Evolutionary conservation across 2,113 vertebrate genomes (phyloP).

Genomic region (Zeus faber): DNA sequence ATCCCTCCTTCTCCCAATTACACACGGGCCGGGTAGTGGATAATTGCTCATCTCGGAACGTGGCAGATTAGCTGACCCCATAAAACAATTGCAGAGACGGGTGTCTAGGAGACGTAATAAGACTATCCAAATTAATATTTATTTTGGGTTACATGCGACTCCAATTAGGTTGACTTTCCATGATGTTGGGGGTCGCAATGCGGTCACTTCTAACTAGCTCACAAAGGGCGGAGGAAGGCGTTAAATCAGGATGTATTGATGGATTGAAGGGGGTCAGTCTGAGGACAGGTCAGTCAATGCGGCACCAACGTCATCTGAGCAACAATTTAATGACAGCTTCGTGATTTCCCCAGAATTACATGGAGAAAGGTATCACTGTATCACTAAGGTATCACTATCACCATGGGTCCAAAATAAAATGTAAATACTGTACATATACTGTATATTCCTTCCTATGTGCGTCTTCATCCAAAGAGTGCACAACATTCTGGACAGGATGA

Average conservation of each 20-base stretch:
- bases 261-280: not conserved
- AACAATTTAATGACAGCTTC: not conserved
- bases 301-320: not conserved
- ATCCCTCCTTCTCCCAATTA: slow-evolving; percentile 27
- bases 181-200: slow-evolving; percentile 27
- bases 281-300: slow-evolving; percentile 15
- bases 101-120: slow-evolving; percentile 41
- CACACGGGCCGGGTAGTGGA: slow-evolving; percentile 34
- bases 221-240: slow-evolving; percentile 25
- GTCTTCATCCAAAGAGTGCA: too few relatives aligned
- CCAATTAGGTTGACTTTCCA: slow-evolving; percentile 31
- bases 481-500: too few relatives aligned
- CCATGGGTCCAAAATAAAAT: too few relatives aligned
- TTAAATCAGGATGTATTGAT: slow-evolving; percentile 4
- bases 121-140: slow-evolving; percentile 54
- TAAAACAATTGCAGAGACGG: slow-evolving; percentile 52
- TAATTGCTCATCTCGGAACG: slow-evolving; percentile 61
- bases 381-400: too few relatives aligned
- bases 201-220: slow-evolving; percentile 29
- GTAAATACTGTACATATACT: too few relatives aligned
- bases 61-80: slow-evolving; percentile 62
- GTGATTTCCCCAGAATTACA: too few relatives aligned
- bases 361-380: too few relatives aligned
- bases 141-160: slow-evolving; percentile 54
- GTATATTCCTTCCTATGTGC: too few relatives aligned